Conservation (phyloP, 2,888 invertebrate species). For the Cryptosula pallasiana region DNA sequence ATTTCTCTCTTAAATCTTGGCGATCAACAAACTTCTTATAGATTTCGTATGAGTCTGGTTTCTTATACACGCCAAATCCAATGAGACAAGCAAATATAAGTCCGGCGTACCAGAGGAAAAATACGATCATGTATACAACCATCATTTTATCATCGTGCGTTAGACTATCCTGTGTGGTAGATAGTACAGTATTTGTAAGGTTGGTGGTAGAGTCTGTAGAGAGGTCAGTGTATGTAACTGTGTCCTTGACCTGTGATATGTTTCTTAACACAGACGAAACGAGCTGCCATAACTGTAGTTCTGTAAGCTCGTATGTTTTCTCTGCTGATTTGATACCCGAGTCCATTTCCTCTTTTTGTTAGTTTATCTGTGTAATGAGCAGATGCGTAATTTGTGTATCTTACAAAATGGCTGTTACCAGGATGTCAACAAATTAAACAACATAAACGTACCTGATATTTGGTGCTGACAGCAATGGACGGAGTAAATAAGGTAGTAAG, state of each 20-base stretch:
- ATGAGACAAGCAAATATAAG: conserved; percentile 23
- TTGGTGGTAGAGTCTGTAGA: neutral
- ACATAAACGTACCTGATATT: no score
- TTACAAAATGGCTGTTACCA: no score
- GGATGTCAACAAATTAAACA: no score
- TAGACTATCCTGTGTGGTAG: neutral
- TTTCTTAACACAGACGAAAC: neutral
- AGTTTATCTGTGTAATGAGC: no score
- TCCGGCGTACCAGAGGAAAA: conserved; percentile 2
- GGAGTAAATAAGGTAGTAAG: no score
- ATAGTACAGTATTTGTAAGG: neutral
- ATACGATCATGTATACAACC: conserved; percentile 1
- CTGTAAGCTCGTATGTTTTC: neutral
- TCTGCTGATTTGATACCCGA: no score
- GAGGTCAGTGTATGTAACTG: neutral
- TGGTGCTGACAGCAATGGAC: no score
- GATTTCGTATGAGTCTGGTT: neutral
- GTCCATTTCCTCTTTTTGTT: no score
- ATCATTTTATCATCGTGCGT: neutral
- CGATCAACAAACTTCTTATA: conserved; percentile 17
- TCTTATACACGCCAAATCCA: conserved; percentile 19
- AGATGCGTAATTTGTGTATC: no score
- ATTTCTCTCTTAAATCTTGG: neutral
- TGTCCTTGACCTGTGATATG: neutral
- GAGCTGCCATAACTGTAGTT: neutral